Evolutionary conservation across 2,888 invertebrate genomes (phyloP), one percentile per base, ranked within the genome.

Genomic region (Nebria salina): DNA sequence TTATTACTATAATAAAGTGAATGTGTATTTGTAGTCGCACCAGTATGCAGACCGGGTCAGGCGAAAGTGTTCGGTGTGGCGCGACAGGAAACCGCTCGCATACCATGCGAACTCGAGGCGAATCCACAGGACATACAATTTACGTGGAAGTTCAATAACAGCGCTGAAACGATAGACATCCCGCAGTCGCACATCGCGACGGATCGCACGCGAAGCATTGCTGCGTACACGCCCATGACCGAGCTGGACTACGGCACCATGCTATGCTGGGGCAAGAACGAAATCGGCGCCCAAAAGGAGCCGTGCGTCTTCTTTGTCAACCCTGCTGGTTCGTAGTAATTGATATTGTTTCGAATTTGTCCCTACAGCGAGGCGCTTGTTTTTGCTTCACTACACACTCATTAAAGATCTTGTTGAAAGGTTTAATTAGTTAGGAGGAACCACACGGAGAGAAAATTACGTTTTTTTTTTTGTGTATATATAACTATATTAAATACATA

Each of bases 61-160:
- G 91, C 92, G 77, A 92, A 91, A 84, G 91, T 92, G 13, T 94
- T 93, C 86, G 95, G 94, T 41, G 93, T 94, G n/a, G 95, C 93
- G 11, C 90, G 94, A 15, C 92, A 93, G 83, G 95, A 95, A 87
- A 91, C 91, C 9, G 92, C 92, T 65, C 91, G 91, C 86, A 92
- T 95, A 83, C 90, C 91, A n/a, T 95, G 95, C 88, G 94, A 94
- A 87, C 89, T 95, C 81, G 94, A 95, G 86, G 93, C 94, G 64
- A 94, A 95, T 89, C 95, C 95, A 20, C 88, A 91, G 79, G 93
- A 93, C 84, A 91, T 94, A 65, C 90, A 90, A 84, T 95, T 94
- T 89, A 90, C 91, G 82, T 95, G 95, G 95, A 93, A 93, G 88
- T 94, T 95, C 89, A 95, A 95, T 90, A 94, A 93, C 87, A 92